phyloP scores from a whole-genome alignment of 2,888 invertebrate genomes.

The Biston stratarius region DNA sequence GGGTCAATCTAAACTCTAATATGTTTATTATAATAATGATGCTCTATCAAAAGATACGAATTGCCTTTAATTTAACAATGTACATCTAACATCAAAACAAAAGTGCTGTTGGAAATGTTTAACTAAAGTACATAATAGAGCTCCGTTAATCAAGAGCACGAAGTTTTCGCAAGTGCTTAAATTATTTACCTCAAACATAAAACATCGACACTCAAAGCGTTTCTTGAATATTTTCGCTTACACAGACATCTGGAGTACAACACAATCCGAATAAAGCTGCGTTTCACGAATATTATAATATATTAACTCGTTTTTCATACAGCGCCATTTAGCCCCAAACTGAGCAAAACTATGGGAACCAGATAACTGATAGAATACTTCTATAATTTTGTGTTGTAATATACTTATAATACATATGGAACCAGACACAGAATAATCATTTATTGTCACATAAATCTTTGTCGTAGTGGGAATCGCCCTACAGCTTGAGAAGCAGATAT shows the following conservation, averaged over 20 bases:
- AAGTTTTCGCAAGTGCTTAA: conserved; percentile 82
- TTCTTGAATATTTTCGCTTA: conserved; percentile 79
- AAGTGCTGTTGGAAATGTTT: conserved; percentile 74
- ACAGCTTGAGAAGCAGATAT: too few relatives aligned
- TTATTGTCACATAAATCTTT: too few relatives aligned
- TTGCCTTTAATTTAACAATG: conserved; percentile 58
- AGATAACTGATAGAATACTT: too few relatives aligned
- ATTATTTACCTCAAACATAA: conserved; percentile 84
- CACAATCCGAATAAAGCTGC: conserved; percentile 64
- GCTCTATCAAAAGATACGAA: conserved; percentile 46
- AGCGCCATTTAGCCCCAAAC: too few relatives aligned
- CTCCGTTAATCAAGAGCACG: conserved; percentile 79
- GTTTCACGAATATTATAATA: conserved; percentile 7
- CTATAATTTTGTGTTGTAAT: too few relatives aligned
- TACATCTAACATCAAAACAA: conserved; percentile 70
- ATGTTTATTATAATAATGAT: conserved; percentile 48
- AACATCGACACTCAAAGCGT: conserved; percentile 81
- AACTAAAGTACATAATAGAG: conserved; percentile 80
- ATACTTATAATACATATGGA: too few relatives aligned
- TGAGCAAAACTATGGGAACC: too few relatives aligned
- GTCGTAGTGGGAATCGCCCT: too few relatives aligned
- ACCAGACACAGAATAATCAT: too few relatives aligned
- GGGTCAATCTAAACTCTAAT: conserved; percentile 15
- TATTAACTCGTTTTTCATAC: too few relatives aligned
- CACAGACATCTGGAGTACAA: conserved; percentile 67